A percentile compares a stretch with the other conserved stretches of the same genome.
Conservation (phyloP, 2,113 vertebrate species). For the Andinoacara biseriatus region DNA sequence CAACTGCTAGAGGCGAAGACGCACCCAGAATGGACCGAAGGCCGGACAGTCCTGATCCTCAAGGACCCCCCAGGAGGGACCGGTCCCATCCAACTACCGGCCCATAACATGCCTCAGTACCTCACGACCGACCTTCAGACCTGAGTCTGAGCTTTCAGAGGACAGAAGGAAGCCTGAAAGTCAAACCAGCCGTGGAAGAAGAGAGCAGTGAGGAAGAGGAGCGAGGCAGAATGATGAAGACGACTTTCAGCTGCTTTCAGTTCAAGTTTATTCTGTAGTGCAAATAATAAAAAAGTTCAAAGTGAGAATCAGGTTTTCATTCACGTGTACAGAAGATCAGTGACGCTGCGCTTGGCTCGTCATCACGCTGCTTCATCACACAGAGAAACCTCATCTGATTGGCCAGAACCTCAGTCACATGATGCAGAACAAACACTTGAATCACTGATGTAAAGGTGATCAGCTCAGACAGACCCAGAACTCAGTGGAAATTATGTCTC, state of each 20-base stretch:
- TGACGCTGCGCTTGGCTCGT: neutral
- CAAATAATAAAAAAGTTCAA: constrained; percentile 14
- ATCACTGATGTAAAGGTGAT: neutral
- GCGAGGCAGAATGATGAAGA: neutral
- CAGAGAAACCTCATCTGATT: neutral
- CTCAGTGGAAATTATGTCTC: no score
- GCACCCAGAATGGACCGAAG: no score
- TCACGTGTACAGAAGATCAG: neutral
- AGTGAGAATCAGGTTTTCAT: neutral
- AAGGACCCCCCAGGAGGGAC: no score
- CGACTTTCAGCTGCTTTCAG: neutral
- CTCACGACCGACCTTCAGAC: no score
- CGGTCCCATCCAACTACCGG: no score
- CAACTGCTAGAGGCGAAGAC: no score
- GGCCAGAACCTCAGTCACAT: neutral
- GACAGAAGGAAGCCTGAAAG: no score
- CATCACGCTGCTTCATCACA: neutral
- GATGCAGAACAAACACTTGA: neutral
- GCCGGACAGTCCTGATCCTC: no score
- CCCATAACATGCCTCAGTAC: no score
- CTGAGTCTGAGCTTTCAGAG: no score
- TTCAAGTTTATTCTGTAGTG: constrained; percentile 12
- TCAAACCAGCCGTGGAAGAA: no score
- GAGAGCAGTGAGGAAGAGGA: neutral
- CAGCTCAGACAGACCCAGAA: no score